These are phyloP conservation scores for Sinhomidia bicolor DNA, from an alignment of 2,888 invertebrate species.

Conservation along the genomic window DNA sequence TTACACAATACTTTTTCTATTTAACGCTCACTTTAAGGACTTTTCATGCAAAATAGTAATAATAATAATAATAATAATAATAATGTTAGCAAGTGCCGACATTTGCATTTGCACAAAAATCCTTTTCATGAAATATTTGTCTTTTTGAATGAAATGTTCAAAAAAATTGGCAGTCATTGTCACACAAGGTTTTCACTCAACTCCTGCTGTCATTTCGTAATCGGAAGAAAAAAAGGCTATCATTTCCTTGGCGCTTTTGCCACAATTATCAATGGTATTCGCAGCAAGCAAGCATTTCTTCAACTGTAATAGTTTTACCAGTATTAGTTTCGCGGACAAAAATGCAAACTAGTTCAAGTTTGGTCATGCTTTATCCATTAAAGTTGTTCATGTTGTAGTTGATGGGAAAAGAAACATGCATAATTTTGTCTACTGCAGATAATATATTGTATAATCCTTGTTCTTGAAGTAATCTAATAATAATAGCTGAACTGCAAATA, in stretches of 20 bases:
- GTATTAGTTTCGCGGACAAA: neutral
- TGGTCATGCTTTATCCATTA: slow-evolving; percentile 25
- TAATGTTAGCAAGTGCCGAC: neutral
- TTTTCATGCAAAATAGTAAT: slow-evolving; percentile 4
- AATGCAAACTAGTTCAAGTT: slow-evolving; percentile 35
- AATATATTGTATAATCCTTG: neutral
- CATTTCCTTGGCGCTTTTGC: neutral
- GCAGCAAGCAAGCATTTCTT: neutral
- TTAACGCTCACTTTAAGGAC: neutral
- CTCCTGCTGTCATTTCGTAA: neutral
- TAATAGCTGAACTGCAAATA: neutral
- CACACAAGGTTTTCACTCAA: neutral
- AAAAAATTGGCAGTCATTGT: slow-evolving; percentile 4
- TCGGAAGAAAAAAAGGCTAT: neutral
- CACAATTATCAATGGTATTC: neutral
- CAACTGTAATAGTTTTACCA: neutral
- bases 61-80: neutral
- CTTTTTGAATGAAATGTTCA: neutral
- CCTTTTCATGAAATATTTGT: neutral
- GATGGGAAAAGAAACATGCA: neutral
- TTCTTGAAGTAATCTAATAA: neutral
- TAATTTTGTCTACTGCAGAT: neutral
- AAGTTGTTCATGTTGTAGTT: neutral
- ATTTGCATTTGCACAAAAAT: no score
- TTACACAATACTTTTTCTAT: neutral